Evolutionary conservation across 2,797 vertebrate species (phyloP).

Genomic region (Craterocephalus amniculus): DNA sequence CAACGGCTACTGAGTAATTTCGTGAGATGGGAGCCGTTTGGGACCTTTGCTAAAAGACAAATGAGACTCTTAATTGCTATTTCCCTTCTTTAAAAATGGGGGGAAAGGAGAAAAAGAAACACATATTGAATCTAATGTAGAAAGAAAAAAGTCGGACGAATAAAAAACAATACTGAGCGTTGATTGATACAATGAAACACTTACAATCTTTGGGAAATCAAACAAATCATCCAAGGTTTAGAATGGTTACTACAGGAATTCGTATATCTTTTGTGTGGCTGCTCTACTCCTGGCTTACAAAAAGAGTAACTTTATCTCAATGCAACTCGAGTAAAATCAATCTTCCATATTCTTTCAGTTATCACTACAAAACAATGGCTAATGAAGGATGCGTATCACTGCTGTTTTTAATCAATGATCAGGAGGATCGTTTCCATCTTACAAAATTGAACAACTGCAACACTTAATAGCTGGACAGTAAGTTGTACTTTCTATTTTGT

Average conservation of each 20-base stretch:
- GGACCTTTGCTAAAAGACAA: constrained; percentile 33
- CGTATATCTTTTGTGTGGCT: too few species aligned
- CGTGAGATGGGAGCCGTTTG: constrained; percentile 71
- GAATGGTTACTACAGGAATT: background rate
- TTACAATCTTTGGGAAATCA: background rate
- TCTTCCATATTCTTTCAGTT: too few species aligned
- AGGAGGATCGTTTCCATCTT: background rate
- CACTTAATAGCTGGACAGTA: too few species aligned
- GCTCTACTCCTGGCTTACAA: too few species aligned
- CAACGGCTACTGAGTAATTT: constrained; percentile 82
- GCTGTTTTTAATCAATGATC: background rate
- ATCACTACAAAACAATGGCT: too few species aligned
- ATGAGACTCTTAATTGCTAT: constrained; percentile 10
- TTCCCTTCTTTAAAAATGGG: background rate
- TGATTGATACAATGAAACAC: background rate
- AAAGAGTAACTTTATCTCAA: too few species aligned
- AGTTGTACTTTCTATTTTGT: background rate
- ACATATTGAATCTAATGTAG: background rate
- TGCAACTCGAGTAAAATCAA: too few species aligned
- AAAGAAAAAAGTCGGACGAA: too few species aligned
- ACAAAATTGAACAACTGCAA: too few species aligned
- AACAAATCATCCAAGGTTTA: background rate
- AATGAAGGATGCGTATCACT: background rate
- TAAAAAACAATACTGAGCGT: too few species aligned
- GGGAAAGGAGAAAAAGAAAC: too few species aligned